Conservation (phyloP, 2,797 vertebrate genomes). For the Vespertilio murinus region DNA sequence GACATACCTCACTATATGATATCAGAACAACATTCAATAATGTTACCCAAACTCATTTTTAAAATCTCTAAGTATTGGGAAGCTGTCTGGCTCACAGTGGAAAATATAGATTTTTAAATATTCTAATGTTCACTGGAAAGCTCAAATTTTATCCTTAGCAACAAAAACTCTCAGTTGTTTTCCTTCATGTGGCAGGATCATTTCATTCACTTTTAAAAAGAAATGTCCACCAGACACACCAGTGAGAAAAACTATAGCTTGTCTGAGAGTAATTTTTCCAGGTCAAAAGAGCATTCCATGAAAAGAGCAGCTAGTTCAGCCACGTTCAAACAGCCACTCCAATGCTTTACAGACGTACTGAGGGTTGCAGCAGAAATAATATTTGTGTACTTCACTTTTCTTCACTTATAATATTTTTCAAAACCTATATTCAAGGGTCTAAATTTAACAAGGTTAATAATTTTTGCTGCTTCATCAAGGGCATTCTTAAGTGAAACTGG, state of each 20-base stretch:
- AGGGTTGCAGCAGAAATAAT: rapidly evolving
- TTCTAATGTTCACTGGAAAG: constrained; percentile 9
- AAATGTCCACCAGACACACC: neutral
- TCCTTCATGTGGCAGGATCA: neutral
- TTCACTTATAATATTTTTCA: neutral
- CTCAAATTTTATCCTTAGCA: neutral
- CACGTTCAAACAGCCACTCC: neutral
- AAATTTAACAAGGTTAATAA: neutral
- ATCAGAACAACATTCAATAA: neutral
- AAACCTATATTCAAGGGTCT: neutral
- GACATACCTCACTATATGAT: neutral
- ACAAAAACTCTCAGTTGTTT: constrained; percentile 18
- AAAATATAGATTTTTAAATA: neutral
- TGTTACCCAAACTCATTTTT: neutral
- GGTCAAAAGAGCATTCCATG: neutral
- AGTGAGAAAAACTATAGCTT: neutral
- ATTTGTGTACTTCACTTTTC: neutral
- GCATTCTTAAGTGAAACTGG: neutral
- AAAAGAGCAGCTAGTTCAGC: neutral
- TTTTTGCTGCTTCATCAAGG: neutral
- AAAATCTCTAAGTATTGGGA: constrained; percentile 6
- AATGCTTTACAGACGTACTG: neutral
- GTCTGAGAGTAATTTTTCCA: neutral
- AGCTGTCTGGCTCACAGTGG: neutral
- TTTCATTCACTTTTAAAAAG: neutral